A percentile compares a stretch with the other conserved stretches of the same genome.
Conservation (phyloP, 1,140 invertebrate species). For the Lordiphosa stackelbergi region DNA sequence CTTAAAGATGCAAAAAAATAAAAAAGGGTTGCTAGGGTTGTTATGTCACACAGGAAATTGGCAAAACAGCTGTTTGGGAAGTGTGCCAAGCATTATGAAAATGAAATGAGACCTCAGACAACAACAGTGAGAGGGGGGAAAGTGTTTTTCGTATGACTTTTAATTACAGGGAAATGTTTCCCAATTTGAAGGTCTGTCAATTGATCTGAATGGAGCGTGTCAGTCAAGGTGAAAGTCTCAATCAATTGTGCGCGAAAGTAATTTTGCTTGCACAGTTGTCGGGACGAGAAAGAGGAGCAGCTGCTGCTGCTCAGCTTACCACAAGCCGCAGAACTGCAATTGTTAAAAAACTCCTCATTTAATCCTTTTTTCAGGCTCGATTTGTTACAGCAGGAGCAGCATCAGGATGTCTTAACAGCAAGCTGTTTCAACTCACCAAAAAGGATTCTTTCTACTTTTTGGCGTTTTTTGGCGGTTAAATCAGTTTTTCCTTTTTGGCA, state of each 20-base stretch:
- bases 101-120: conserved; percentile 27
- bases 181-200: conserved; percentile 36
- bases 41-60: conserved; percentile 25
- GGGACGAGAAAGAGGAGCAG: conserved; percentile 4
- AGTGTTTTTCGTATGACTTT: conserved; percentile 34
- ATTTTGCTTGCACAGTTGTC: conserved; percentile 42
- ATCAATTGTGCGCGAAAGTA: conserved; percentile 28
- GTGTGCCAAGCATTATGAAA: conserved; percentile 43
- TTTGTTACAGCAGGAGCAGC: conserved; percentile 38
- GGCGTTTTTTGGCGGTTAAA: conserved; percentile 7
- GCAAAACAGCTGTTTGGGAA: conserved; percentile 10
- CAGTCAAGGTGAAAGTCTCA: conserved; percentile 57
- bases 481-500: conserved; percentile 18
- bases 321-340: conserved; percentile 45
- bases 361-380: conserved; percentile 60
- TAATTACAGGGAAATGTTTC: conserved; percentile 34
- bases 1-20: conserved; percentile 38
- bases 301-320: conserved; percentile 24
- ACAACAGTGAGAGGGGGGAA: conserved; percentile 6
- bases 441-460: conserved; percentile 6
- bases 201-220: conserved; percentile 31
- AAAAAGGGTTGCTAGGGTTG: conserved; percentile 20
- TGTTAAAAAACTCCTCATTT: conserved; percentile 51
- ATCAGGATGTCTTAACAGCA: conserved; percentile 41
- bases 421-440: conserved; percentile 47